Conservation (phyloP, 2,888 invertebrate species). For the Gymnosoma rotundatum region DNA sequence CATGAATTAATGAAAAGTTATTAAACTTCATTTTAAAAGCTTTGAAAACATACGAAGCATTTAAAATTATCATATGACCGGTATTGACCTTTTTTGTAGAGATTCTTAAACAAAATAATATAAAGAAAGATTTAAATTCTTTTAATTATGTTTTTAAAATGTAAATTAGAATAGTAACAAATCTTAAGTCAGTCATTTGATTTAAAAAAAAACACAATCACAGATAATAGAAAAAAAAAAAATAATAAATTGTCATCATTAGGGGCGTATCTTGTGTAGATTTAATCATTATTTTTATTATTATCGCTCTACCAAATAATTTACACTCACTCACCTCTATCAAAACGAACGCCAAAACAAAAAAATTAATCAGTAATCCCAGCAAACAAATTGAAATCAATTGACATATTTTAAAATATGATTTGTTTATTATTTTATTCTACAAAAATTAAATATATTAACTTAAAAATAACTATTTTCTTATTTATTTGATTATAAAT, state of each 20-base stretch:
- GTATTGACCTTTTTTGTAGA: constrained; percentile 39
- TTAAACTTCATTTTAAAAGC: constrained; percentile 8
- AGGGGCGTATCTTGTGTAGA: constrained; percentile 64
- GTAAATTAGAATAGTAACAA: constrained; percentile 47
- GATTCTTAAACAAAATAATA: constrained; percentile 20
- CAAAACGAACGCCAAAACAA: background rate
- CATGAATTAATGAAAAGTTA: constrained; percentile 15
- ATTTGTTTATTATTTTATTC: too few relatives aligned
- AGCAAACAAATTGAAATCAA: background rate
- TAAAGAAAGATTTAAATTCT: constrained; percentile 16
- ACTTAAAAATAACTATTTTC: too few relatives aligned
- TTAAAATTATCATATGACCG: constrained; percentile 58
- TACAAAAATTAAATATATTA: too few relatives aligned
- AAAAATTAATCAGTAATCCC: constrained; percentile 21
- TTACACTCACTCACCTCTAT: constrained; percentile 46
- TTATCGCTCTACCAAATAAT: constrained; percentile 28
- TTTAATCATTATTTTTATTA: constrained; percentile 42
- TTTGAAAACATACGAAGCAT: constrained; percentile 1
- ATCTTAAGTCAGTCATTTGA: constrained; percentile 31
- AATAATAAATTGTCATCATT: constrained; percentile 58
- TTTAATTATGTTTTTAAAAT: constrained; percentile 52
- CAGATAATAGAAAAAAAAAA: constrained; percentile 9
- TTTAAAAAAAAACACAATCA: background rate
- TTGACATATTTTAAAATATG: too few relatives aligned
- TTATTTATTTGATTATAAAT: too few relatives aligned